phyloP scores from a whole-genome alignment of 2,888 invertebrate species.

The Folsomia candida region DNA sequence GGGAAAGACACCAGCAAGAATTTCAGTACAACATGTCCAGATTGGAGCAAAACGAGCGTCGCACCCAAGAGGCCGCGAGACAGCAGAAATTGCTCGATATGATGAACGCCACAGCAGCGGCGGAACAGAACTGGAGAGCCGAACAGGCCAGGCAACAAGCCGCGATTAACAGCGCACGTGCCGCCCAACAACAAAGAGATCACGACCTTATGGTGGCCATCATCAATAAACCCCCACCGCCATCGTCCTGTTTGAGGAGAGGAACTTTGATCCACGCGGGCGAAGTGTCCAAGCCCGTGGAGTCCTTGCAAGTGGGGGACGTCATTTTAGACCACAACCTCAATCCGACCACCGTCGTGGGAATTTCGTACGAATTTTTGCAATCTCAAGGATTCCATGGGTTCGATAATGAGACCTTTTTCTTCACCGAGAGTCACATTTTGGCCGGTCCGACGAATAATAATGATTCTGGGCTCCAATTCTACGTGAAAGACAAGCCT shows the following conservation, averaged over 20 bases:
- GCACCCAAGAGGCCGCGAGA: background rate
- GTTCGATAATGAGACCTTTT: constrained; percentile 15
- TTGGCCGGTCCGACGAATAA: constrained; percentile 22
- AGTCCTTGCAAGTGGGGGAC: constrained; percentile 29
- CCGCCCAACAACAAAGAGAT: no score
- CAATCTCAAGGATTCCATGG: constrained; percentile 24
- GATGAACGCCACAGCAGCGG: background rate
- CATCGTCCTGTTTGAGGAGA: constrained; percentile 22
- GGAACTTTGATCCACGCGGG: constrained; percentile 30
- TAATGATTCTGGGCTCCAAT: background rate
- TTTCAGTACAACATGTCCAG: background rate
- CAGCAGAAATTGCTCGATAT: background rate
- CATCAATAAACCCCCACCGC: background rate
- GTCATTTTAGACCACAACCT: constrained; percentile 30
- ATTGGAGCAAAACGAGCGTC: background rate
- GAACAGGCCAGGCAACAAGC: background rate
- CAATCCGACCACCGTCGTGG: constrained; percentile 20
- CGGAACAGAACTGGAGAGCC: background rate
- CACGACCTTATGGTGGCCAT: background rate
- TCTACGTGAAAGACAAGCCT: constrained; percentile 5
- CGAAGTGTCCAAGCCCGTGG: constrained; percentile 22
- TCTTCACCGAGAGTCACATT: constrained; percentile 31
- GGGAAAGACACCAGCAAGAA: background rate
- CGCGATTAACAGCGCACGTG: background rate
- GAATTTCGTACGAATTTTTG: constrained; percentile 17